Percentiles rank a stretch among this genome's conserved stretches.
These are phyloP conservation scores for Rhea pennata DNA, from an alignment of 2,113 vertebrate species.

Conservation along the genomic window DNA sequence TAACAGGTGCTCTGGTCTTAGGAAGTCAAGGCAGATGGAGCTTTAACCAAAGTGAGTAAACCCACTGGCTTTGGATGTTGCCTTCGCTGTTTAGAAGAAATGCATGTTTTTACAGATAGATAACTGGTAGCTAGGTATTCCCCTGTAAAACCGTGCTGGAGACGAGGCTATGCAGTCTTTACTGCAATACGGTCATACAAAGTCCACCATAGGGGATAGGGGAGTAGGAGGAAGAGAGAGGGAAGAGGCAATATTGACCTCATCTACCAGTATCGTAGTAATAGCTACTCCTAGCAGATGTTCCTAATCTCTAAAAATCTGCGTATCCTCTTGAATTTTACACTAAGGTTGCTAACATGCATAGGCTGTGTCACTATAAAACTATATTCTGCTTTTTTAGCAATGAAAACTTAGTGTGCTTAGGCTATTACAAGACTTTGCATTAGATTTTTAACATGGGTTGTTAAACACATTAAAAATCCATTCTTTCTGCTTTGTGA, in stretches of 20 bases:
- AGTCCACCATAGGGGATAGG: background rate
- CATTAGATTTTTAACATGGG: background rate
- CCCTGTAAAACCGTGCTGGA: background rate
- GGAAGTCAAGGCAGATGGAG: background rate
- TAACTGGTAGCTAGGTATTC: background rate
- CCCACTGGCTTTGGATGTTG: background rate
- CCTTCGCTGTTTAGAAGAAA: background rate
- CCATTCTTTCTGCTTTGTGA: background rate
- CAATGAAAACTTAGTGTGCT: background rate
- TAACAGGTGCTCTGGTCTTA: background rate
- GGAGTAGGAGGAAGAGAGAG: background rate
- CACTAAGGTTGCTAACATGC: background rate
- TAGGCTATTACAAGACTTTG: background rate
- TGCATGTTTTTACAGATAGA: background rate
- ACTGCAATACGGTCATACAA: background rate
- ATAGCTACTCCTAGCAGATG: background rate
- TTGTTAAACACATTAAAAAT: background rate
- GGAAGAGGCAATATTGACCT: background rate
- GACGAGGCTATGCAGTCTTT: background rate
- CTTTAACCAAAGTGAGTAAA: background rate
- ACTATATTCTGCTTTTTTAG: background rate
- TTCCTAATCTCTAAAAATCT: background rate
- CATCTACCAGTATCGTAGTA: background rate
- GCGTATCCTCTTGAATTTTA: background rate
- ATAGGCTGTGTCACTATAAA: background rate